Percentiles rank a stretch among this genome's conserved stretches.
These are phyloP conservation scores for Stegodyphus dumicola DNA, from an alignment of 1,140 invertebrate species.

Conservation along the genomic window DNA sequence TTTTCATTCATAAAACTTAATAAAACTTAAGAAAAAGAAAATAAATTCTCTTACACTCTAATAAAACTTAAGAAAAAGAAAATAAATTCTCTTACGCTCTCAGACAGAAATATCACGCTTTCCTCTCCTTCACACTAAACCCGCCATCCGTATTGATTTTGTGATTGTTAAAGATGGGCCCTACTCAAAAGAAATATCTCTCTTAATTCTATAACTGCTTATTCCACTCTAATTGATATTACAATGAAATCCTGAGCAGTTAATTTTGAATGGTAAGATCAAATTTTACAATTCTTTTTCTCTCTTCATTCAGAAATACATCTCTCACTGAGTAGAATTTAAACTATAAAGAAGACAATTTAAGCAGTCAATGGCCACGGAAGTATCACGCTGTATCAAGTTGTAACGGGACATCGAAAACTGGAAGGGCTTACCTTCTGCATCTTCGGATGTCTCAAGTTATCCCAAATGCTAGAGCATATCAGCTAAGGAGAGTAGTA, in stretches of 20 bases:
- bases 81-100: neutral
- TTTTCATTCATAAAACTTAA: neutral
- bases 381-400: neutral
- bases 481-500: neutral
- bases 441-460: neutral
- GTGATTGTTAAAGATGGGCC: neutral
- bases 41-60: neutral
- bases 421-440: neutral
- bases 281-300: neutral
- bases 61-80: neutral
- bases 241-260: neutral
- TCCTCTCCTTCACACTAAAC: neutral
- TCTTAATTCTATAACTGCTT: neutral
- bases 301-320: neutral
- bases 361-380: neutral
- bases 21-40: neutral
- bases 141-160: slow-evolving; percentile 34
- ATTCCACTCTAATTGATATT: neutral
- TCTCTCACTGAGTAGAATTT: neutral
- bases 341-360: neutral
- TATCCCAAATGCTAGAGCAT: neutral
- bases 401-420: neutral
- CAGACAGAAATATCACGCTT: neutral
- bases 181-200: neutral
- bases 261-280: neutral